Percentiles rank a stretch among this genome's conserved stretches.
Conservation (phyloP, 2,888 invertebrate species). For the Nephrotoma appendiculata region DNA sequence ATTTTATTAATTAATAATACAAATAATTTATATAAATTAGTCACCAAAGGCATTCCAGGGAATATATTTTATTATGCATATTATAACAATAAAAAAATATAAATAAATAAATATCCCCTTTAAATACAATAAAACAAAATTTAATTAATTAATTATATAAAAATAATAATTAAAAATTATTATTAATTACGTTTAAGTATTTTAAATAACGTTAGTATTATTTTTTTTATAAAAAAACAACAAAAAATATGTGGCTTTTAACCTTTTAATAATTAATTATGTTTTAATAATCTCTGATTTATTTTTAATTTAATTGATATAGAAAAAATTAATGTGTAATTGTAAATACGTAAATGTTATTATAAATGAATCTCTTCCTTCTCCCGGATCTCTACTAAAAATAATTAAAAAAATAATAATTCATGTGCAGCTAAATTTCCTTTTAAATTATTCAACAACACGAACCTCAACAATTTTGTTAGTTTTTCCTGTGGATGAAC, state of each 20-base stretch:
- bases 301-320: background rate
- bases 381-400: background rate
- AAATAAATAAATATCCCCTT: background rate
- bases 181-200: background rate
- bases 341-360: background rate
- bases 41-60: constrained; percentile 7
- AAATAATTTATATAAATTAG: background rate
- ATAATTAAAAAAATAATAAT: too few relatives aligned
- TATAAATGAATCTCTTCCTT: background rate
- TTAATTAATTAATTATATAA: background rate
- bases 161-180: background rate
- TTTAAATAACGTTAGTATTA: background rate
- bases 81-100: background rate
- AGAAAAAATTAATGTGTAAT: background rate
- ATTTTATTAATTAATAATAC: background rate
- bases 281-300: background rate
- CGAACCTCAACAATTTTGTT: background rate
- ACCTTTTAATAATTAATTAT: background rate
- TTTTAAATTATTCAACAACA: too few relatives aligned
- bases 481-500: background rate
- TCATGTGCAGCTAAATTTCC: too few relatives aligned
- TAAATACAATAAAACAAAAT: background rate
- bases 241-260: background rate
- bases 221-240: background rate
- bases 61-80: background rate